phyloP scores from a whole-genome alignment of 2,888 invertebrate genomes.

The Microplitis manilae region DNA sequence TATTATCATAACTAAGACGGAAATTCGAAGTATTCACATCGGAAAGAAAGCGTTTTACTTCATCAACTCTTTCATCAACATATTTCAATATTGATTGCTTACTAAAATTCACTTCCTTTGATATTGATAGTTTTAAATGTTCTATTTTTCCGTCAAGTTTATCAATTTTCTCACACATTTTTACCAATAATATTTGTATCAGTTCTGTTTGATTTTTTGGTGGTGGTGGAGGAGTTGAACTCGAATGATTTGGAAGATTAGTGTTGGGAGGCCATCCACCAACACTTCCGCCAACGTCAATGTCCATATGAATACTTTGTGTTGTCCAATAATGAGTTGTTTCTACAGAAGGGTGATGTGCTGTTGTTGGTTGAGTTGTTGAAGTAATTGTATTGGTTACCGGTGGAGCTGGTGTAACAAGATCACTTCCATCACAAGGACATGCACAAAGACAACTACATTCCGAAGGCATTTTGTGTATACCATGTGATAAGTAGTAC shows the following conservation, averaged over 20 bases:
- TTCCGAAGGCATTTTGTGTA: not conserved
- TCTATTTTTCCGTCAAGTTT: constrained; percentile 12
- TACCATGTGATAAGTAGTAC: not conserved
- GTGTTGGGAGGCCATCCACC: not conserved
- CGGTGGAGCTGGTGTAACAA: not conserved
- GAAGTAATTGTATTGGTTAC: not conserved
- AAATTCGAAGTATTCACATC: constrained; percentile 24
- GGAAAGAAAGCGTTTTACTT: constrained; percentile 17
- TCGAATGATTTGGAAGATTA: not conserved
- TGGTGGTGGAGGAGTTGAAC: not conserved
- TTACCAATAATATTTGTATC: not conserved
- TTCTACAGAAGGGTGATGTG: not conserved
- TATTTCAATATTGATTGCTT: not conserved
- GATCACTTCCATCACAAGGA: constrained; percentile 16
- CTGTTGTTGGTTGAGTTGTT: not conserved
- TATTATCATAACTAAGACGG: constrained; percentile 25
- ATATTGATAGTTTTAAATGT: not conserved
- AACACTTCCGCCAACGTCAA: not conserved
- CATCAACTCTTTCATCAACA: constrained; percentile 19
- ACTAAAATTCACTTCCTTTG: constrained; percentile 12
- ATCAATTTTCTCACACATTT: not conserved
- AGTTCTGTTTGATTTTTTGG: too few species aligned
- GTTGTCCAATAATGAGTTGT: not conserved
- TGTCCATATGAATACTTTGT: not conserved
- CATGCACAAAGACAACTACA: constrained; percentile 37